Evolutionary conservation across 2,113 vertebrate genomes (phyloP).

Genomic region (Chaetodon trifascialis): DNA sequence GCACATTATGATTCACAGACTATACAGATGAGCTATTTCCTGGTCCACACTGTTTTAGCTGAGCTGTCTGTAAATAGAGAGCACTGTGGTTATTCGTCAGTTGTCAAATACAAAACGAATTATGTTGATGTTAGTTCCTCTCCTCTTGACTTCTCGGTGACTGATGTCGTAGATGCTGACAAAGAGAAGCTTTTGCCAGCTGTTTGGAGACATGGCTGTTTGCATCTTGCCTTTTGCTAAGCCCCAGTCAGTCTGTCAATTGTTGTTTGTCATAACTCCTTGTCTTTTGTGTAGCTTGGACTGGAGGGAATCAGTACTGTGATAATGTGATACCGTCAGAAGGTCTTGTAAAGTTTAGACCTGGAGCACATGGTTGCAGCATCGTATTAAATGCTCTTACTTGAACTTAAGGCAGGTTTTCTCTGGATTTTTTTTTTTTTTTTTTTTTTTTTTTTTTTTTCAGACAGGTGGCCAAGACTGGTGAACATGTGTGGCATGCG

Average conservation of each 20-base stretch:
- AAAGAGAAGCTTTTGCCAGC: conserved; percentile 12
- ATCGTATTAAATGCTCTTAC: not conserved
- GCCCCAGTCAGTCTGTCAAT: not conserved
- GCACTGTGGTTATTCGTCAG: conserved; percentile 11
- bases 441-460: no score
- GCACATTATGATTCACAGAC: conserved; percentile 2
- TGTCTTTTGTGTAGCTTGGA: no score
- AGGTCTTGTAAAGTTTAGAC: not conserved
- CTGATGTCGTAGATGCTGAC: conserved; percentile 14
- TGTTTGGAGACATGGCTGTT: conserved; percentile 1
- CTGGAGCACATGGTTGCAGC: not conserved
- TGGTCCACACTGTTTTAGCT: conserved; percentile 9
- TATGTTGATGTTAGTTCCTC: not conserved
- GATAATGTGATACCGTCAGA: not conserved
- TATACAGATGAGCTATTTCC: conserved; percentile 7
- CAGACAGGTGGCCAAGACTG: no score
- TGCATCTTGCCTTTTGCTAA: not conserved
- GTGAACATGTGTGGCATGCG: no score
- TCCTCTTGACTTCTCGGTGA: conserved; percentile 3
- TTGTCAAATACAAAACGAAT: not conserved
- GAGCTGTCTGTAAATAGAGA: conserved; percentile 15
- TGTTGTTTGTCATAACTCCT: not conserved
- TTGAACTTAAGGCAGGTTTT: no score
- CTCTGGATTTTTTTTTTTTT: no score
- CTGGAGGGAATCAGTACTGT: not conserved